Conservation (phyloP, 2,888 invertebrate species). For the Eupsilia transversa region DNA sequence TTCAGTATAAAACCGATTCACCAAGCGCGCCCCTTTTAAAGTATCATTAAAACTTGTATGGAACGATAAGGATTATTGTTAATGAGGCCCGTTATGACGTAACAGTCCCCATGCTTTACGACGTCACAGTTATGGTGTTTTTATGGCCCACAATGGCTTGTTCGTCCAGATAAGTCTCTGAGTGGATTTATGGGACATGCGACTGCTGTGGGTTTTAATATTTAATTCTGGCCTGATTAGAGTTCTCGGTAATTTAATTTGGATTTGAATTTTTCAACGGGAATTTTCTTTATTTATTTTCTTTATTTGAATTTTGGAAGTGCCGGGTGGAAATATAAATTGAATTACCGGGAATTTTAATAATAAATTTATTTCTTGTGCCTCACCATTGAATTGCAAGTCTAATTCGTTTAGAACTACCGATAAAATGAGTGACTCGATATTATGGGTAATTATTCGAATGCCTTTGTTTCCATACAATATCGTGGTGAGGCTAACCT, state of each 20-base stretch:
- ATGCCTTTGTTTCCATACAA: no score
- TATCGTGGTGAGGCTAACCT: no score
- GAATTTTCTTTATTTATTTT: background rate
- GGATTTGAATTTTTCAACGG: conserved; percentile 12
- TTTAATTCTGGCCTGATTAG: conserved; percentile 48
- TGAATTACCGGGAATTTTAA: background rate
- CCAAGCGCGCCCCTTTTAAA: conserved; percentile 77
- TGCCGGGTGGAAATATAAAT: background rate
- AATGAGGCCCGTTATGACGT: conserved; percentile 78
- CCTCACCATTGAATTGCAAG: background rate
- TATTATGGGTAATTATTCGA: no score
- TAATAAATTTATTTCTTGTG: background rate
- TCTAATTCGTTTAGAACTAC: background rate
- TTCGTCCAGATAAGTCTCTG: conserved; percentile 60
- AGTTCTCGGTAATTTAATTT: conserved; percentile 42
- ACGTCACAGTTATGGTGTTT: conserved; percentile 64
- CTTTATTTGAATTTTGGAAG: background rate
- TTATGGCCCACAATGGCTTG: conserved; percentile 65
- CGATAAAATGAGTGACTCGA: background rate
- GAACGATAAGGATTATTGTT: conserved; percentile 85
- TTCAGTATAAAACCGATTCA: conserved; percentile 38
- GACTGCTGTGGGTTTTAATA: conserved; percentile 52
- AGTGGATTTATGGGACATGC: conserved; percentile 64
- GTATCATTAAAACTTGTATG: conserved; percentile 86
- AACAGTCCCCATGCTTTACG: conserved; percentile 55